These are phyloP conservation scores for Drosophila koepferae DNA, from an alignment of 2,888 invertebrate genomes.

Conservation along the genomic window DNA sequence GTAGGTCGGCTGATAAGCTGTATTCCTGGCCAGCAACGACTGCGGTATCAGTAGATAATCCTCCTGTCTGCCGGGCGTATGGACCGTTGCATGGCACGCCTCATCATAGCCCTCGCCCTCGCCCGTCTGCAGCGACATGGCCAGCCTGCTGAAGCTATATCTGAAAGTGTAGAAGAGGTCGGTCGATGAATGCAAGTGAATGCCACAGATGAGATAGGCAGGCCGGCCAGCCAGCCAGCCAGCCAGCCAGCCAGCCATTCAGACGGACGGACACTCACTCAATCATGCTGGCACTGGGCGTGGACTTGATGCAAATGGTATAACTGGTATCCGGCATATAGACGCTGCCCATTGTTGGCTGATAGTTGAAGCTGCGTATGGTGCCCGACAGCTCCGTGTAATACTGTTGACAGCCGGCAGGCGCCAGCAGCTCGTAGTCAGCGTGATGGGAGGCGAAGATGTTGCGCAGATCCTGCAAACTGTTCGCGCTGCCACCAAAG, in stretches of 20 bases:
- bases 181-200: background rate
- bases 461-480: conserved; percentile 75
- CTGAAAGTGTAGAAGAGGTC: conserved; percentile 45
- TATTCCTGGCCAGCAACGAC: conserved; percentile 82
- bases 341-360: conserved; percentile 83
- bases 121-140: conserved; percentile 67
- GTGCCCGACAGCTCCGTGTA: conserved; percentile 87
- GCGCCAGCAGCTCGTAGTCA: conserved; percentile 85
- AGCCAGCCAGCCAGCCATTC: background rate
- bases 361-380: conserved; percentile 88
- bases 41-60: conserved; percentile 87
- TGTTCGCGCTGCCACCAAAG: conserved; percentile 59
- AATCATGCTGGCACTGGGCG: conserved; percentile 71
- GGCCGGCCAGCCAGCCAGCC: no score
- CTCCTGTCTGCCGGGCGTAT: conserved; percentile 85
- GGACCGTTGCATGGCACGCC: conserved; percentile 86
- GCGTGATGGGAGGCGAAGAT: conserved; percentile 76
- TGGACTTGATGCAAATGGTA: conserved; percentile 88
- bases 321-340: conserved; percentile 88
- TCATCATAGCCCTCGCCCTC: conserved; percentile 83
- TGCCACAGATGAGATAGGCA: background rate
- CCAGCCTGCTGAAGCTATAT: conserved; percentile 70
- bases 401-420: conserved; percentile 89
- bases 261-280: conserved; percentile 66
- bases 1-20: conserved; percentile 78